Conservation (phyloP, 2,797 vertebrate species). For the Syngnathus acus region DNA sequence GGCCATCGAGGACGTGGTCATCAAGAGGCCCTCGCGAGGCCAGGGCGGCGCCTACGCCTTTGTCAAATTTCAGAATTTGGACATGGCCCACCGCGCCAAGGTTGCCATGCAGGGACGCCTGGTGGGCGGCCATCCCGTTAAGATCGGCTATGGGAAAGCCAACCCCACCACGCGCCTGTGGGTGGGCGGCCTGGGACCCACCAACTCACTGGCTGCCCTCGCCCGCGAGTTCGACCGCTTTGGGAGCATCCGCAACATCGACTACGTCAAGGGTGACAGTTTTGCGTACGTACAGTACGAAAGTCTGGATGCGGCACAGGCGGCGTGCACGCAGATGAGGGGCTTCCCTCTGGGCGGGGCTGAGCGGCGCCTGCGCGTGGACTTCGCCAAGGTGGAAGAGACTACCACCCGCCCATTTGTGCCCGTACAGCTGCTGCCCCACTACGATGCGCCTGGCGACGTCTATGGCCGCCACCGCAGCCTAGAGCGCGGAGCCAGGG, state of each 20-base stretch:
- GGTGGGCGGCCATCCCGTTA: slow-evolving; percentile 88
- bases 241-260: slow-evolving; percentile 92
- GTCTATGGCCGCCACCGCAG: slow-evolving; percentile 80
- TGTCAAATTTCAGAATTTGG: slow-evolving; percentile 95
- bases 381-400: slow-evolving; percentile 95
- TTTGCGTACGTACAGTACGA: slow-evolving; percentile 98
- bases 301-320: slow-evolving; percentile 90
- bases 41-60: slow-evolving; percentile 93
- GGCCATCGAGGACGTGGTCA: slow-evolving; percentile 93
- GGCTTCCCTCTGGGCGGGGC: slow-evolving; percentile 88
- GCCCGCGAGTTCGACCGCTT: slow-evolving; percentile 95
- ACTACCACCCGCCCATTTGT: slow-evolving; percentile 76
- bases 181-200: slow-evolving; percentile 89
- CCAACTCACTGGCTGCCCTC: slow-evolving; percentile 84
- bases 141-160: slow-evolving; percentile 94
- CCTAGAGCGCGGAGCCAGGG: slow-evolving; percentile 79
- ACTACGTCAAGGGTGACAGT: slow-evolving; percentile 93
- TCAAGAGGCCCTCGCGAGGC: slow-evolving; percentile 85
- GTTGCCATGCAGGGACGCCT: slow-evolving; percentile 93
- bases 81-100: slow-evolving; percentile 95
- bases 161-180: slow-evolving; percentile 94
- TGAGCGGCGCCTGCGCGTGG: slow-evolving; percentile 85
- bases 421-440: slow-evolving; percentile 63
- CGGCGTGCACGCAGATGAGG: slow-evolving; percentile 92
- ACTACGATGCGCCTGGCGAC: slow-evolving; percentile 82